These are phyloP conservation scores for Piscicola geometra DNA, from an alignment of 2,888 invertebrate genomes.

Conservation along the genomic window DNA sequence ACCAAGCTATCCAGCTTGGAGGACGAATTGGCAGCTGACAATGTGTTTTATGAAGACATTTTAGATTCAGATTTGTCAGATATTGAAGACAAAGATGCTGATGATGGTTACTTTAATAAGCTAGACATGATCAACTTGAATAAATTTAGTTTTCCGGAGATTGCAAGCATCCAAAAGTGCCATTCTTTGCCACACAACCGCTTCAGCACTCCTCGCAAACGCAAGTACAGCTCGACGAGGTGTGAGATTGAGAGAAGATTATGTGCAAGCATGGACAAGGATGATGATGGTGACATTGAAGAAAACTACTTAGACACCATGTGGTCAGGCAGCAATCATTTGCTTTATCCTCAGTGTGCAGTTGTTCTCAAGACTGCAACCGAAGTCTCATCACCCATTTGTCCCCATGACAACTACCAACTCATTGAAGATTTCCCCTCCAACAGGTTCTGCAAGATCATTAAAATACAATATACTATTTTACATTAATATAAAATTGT, in stretches of 20 bases:
- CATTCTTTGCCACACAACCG: background rate
- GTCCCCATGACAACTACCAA: background rate
- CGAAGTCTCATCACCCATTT: background rate
- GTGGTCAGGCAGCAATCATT: background rate
- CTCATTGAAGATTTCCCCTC: background rate
- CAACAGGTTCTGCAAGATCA: too few species aligned
- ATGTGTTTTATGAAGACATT: background rate
- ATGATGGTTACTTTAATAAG: background rate
- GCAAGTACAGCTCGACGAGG: background rate
- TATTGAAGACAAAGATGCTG: background rate
- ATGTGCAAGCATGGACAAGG: background rate
- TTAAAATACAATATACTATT: too few species aligned
- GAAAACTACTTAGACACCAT: slow-evolving; percentile 11
- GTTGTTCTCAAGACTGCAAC: background rate
- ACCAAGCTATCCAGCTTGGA: background rate
- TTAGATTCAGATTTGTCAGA: slow-evolving; percentile 3
- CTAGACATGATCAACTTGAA: background rate
- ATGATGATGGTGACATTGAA: slow-evolving; percentile 6
- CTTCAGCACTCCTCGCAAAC: slow-evolving; percentile 8
- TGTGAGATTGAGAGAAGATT: background rate
- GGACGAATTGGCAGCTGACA: background rate
- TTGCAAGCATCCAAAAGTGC: background rate
- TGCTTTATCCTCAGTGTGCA: background rate
- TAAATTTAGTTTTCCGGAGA: background rate
- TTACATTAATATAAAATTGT: too few species aligned